These are phyloP conservation scores for Uloborus diversus DNA, from an alignment of 1,140 invertebrate species.

Conservation along the genomic window DNA sequence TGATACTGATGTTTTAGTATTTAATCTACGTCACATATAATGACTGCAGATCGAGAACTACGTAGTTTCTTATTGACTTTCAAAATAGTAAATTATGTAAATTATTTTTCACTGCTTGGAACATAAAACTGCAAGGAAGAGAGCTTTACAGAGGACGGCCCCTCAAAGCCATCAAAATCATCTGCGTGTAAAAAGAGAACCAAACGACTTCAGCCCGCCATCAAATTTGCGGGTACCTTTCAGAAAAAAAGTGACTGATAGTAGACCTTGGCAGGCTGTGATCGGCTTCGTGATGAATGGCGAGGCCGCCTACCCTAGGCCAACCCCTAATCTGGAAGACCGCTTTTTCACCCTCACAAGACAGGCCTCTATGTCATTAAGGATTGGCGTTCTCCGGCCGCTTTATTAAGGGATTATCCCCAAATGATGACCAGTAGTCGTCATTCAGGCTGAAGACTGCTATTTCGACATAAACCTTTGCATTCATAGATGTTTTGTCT, in stretches of 20 bases:
- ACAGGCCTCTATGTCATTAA: conserved; percentile 46
- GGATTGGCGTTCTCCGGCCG: conserved; percentile 15
- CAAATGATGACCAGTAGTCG: conserved; percentile 22
- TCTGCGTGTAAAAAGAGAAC: conserved; percentile 23
- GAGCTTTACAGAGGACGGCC: too few species aligned
- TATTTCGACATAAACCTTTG: too few species aligned
- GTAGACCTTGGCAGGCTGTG: conserved; percentile 35
- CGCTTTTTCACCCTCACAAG: conserved; percentile 50
- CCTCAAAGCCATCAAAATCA: background rate
- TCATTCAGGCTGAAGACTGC: too few species aligned
- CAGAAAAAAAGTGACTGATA: conserved; percentile 36
- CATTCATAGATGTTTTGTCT: too few species aligned
- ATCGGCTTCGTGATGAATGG: conserved; percentile 51
- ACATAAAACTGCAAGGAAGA: too few species aligned
- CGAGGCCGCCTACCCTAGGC: conserved; percentile 51
- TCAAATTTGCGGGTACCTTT: conserved; percentile 49
- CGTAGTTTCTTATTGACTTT: too few species aligned
- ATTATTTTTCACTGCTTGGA: too few species aligned
- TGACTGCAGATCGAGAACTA: too few species aligned
- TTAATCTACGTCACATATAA: too few species aligned
- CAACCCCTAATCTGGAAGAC: conserved; percentile 45
- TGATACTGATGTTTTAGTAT: too few species aligned
- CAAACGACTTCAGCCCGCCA: conserved; percentile 45
- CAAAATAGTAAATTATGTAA: too few species aligned
- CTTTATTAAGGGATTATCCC: conserved; percentile 43